Conservation (phyloP, 2,113 vertebrate genomes). For the Strix uralensis region DNA sequence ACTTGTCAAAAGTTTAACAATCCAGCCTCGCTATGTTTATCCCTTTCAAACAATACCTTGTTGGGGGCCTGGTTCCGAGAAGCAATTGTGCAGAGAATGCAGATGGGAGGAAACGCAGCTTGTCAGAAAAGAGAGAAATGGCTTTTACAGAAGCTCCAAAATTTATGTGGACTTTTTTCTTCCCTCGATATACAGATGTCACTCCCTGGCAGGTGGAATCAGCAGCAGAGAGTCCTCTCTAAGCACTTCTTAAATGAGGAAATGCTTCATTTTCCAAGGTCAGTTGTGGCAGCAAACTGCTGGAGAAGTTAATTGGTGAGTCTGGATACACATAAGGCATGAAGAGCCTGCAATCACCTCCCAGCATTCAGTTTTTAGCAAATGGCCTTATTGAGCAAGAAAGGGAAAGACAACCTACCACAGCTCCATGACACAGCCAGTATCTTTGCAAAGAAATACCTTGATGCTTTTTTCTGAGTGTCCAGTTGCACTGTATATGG, state of each 20-base stretch:
- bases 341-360: neutral
- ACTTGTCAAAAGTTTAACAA: constrained; percentile 62
- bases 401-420: neutral
- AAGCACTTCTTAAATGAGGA: neutral
- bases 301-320: neutral
- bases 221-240: neutral
- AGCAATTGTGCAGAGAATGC: neutral
- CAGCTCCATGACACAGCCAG: neutral
- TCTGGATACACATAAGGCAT: neutral
- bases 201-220: neutral
- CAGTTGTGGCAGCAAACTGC: neutral
- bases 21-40: constrained; percentile 51
- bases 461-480: neutral
- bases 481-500: neutral
- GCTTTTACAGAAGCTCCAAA: neutral
- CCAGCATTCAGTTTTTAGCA: neutral
- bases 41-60: constrained; percentile 54
- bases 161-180: neutral
- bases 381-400: neutral
- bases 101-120: neutral
- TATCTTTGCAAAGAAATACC: neutral
- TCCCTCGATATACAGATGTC: neutral
- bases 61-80: constrained; percentile 9
- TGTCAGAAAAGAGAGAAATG: constrained; percentile 1
- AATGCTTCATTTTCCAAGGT: neutral